Conservation (phyloP, 1,140 invertebrate species). For the Coelopa frigida region DNA sequence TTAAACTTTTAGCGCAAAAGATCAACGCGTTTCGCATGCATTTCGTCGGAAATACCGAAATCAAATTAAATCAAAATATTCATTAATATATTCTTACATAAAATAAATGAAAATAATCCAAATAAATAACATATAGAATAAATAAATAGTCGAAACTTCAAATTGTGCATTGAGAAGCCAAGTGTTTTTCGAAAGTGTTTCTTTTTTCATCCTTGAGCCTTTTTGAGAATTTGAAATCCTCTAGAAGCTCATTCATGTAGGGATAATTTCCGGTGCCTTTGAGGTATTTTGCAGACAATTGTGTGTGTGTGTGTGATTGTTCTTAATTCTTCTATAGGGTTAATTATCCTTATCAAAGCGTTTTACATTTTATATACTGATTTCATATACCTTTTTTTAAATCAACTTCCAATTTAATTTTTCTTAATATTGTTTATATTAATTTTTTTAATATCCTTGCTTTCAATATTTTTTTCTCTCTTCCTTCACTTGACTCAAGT, state of each 20-base stretch:
- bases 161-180: slow-evolving; percentile 3
- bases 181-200: not conserved
- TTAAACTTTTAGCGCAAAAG: slow-evolving; percentile 41
- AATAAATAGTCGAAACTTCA: slow-evolving; percentile 11
- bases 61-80: slow-evolving; percentile 13
- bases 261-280: too few species aligned
- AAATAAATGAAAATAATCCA: slow-evolving; percentile 1
- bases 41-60: slow-evolving; percentile 10
- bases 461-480: too few species aligned
- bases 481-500: too few species aligned
- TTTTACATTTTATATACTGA: too few species aligned
- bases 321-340: too few species aligned
- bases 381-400: too few species aligned
- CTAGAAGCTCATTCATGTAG: slow-evolving; percentile 6
- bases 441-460: too few species aligned
- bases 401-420: too few species aligned
- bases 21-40: slow-evolving; percentile 25
- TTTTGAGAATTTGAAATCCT: not conserved
- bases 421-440: too few species aligned
- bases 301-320: too few species aligned
- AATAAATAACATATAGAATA: slow-evolving; percentile 2
- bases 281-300: too few species aligned
- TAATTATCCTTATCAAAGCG: too few species aligned
- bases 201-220: not conserved
- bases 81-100: not conserved